These are phyloP conservation scores for Sandelia bainsii DNA, from an alignment of 2,797 vertebrate genomes.

Conservation along the genomic window DNA sequence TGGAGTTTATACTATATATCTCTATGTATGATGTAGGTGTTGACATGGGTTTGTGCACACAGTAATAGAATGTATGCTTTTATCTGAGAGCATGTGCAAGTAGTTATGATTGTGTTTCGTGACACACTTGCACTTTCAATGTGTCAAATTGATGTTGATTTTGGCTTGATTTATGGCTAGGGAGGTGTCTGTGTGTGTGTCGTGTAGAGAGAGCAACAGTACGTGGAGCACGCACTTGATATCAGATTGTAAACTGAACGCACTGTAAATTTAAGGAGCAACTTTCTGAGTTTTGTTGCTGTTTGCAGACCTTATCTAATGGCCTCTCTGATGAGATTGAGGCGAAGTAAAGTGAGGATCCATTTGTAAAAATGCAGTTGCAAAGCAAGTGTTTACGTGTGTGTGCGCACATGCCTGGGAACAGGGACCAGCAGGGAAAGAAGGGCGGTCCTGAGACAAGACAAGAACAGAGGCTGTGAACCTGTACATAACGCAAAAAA, in stretches of 20 bases:
- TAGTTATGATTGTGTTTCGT: constrained; percentile 46
- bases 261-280: constrained; percentile 27
- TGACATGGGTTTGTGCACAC: constrained; percentile 18
- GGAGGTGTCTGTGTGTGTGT: not conserved
- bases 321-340: constrained; percentile 24
- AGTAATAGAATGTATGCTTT: constrained; percentile 10
- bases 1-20: constrained; percentile 2
- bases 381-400: not conserved
- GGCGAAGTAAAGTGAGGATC: constrained; percentile 26
- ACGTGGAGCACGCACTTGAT: constrained; percentile 15
- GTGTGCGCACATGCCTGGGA: constrained; percentile 15
- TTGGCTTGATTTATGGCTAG: constrained; percentile 22
- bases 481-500: constrained; percentile 35
- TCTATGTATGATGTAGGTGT: constrained; percentile 24
- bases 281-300: constrained; percentile 52
- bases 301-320: constrained; percentile 34
- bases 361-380: constrained; percentile 40
- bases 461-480: constrained; percentile 53
- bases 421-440: constrained; percentile 67
- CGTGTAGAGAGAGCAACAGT: not conserved
- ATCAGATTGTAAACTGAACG: constrained; percentile 51
- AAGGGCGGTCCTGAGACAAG: constrained; percentile 38
- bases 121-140: constrained; percentile 44
- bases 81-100: constrained; percentile 34
- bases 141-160: constrained; percentile 53